Base-by-base conservation (phyloP, 1,140 invertebrate species). In the Muscidifurax raptorellus region DNA sequence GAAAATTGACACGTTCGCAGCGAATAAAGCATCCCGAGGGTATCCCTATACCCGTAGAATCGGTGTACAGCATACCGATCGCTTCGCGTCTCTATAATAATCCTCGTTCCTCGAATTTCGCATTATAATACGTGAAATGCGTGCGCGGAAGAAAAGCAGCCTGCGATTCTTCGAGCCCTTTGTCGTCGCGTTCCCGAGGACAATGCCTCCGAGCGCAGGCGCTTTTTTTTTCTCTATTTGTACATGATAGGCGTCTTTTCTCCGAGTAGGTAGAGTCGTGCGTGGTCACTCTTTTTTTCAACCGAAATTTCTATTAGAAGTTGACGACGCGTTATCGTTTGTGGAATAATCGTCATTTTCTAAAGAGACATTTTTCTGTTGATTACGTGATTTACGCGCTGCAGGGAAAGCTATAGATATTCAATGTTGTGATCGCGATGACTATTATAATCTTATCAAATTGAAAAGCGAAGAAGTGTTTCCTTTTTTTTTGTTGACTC, bases 91-190 rank as follows among this genome's bases (percentile, higher is more conserved):
- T 59, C 52, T 59, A 12, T 10, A 67, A 64, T 75, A 82, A 82
- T 75, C 32, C 40, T 18, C 28, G 22, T 82, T 82, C 32, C 30
- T 82, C 80, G 47, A 82, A 75, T 82, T 82, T 75, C 80, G 28
- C 69, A 28, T 72, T 72, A 71, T 36, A 80, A 1, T 28, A 27
- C 28, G 77, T 27, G n/a, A 66, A 67, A 30, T 1, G 32, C 28
- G n/a, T 32, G 77, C 59, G 32, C 9, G 3, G n/a, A n/a, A 27
- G 25, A 66, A 27, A 32, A 28, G 36, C n/a, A 10, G 3, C 64
- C 32, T 22, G 28, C 5, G 13, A 25, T 80, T 67, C 32, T 28
- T 47, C 36, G 40, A 47, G 27, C 75, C 22, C 7, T 64, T 22
- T 66, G 12, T 32, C 6, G 3, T n/a, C 1, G 0, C 25, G n/a